Evolutionary conservation across 2,113 vertebrate genomes (phyloP), one percentile per base, ranked within the genome.

Genomic region (Corythaeola cristata): DNA sequence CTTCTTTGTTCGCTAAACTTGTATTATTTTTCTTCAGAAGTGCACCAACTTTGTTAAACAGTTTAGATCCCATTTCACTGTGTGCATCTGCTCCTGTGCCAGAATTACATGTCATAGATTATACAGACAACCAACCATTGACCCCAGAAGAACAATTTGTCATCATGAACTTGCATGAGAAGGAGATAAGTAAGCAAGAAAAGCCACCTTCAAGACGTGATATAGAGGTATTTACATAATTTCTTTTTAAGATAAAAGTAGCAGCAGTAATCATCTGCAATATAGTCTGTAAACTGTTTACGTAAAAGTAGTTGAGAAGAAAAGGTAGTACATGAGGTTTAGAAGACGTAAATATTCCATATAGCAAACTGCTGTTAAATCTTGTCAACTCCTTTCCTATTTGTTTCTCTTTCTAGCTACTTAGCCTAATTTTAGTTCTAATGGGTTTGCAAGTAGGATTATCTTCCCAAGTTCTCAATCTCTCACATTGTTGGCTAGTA

Each of bases 131-230:
- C 73, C 91, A 95, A 5, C 98, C 99, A 3, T 56, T 99, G 96
- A 98, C 98, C 68, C 99, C 99, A 67, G 92, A 98, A 66, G 96
- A 99, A 64, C 99, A 99, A 92, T 97, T 99, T 63, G 80, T 96
- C 79, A 59, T 99, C 44, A 99, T 99, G 96, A n/a, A 85, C 41
- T 96, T 94, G 15, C 79, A 98, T 39, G 99, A 99, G 88, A 95
- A 97, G 81, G 95, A 97, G 88, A 97, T 81, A 45, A 91, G 69
- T 58, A 94, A 81, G n/a, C 80, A 16, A 88, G 96, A 98, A 94
- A 66, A 37, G 35, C 77, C 92, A 32, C 98, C 98, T 35, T 98
- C 98, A 58, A 79, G 94, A 55, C 97, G 15, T 89, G 99, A 99
- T 91, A 49, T 99, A 78, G 98, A 99, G 97, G 99, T 98, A 97